phyloP scores from a whole-genome alignment of 2,888 invertebrate species.

The Caenorhabditis afra region DNA sequence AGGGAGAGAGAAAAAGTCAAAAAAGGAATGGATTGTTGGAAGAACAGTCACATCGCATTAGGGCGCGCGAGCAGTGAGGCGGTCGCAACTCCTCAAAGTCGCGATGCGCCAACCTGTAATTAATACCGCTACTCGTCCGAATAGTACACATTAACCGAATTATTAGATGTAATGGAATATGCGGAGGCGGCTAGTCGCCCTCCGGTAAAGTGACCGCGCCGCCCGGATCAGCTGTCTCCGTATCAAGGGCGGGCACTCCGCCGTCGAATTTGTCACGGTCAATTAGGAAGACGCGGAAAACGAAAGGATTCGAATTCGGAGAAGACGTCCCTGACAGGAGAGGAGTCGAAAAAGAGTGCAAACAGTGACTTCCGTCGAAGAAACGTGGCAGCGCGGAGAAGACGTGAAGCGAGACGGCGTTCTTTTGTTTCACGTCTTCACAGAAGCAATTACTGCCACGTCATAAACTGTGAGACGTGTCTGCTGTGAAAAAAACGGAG shows the following conservation, averaged over 20 bases:
- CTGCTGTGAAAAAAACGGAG: conserved; percentile 12
- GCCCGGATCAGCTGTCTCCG: conserved; percentile 27
- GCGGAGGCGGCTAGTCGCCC: conserved; percentile 35
- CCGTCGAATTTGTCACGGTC: conserved; percentile 63
- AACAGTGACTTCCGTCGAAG: conserved; percentile 21
- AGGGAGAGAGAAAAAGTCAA: conserved; percentile 20
- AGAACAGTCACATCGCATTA: conserved; percentile 57
- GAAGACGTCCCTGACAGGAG: conserved; percentile 4
- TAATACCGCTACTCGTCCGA: conserved; percentile 44
- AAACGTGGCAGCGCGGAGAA: not conserved
- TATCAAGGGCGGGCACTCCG: conserved; percentile 27
- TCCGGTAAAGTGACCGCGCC: conserved; percentile 56
- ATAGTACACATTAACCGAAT: conserved; percentile 39
- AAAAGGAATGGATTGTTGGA: not conserved
- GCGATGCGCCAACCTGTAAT: conserved; percentile 37
- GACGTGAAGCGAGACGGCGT: not conserved
- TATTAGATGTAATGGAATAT: conserved; percentile 50
- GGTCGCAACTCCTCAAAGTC: conserved; percentile 2
- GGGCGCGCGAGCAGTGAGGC: conserved; percentile 34
- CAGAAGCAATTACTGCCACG: conserved; percentile 10
- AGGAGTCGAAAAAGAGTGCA: conserved; percentile 34
- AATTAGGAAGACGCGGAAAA: conserved; percentile 39
- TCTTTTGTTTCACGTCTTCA: not conserved
- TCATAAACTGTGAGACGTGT: conserved; percentile 32
- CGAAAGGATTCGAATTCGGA: conserved; percentile 7